These are phyloP conservation scores for Lasioglossum figueresi DNA, from an alignment of 2,888 invertebrate genomes.

Conservation along the genomic window DNA sequence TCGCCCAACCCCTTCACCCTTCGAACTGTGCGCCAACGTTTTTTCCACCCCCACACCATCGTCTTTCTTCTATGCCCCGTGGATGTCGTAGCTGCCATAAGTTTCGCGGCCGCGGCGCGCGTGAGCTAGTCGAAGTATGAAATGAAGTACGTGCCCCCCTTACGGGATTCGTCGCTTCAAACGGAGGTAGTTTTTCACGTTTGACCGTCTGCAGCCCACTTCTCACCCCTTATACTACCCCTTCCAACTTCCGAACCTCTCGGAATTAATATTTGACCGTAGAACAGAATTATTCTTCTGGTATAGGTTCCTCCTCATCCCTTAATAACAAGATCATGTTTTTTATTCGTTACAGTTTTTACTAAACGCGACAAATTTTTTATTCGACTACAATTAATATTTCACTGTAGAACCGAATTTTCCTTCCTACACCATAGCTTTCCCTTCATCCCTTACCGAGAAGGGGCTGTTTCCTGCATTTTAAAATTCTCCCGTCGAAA, in stretches of 20 bases:
- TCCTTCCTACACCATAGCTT: neutral
- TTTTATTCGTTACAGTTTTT: neutral
- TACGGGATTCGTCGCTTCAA: conserved; percentile 30
- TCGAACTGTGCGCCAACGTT: conserved; percentile 4
- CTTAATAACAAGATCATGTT: neutral
- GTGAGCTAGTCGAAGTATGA: conserved; percentile 67
- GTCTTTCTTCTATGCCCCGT: conserved; percentile 26
- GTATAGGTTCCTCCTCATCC: neutral
- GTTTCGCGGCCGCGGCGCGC: conserved; percentile 52
- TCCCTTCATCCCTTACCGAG: no score
- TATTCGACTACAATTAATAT: neutral
- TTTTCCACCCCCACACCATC: neutral
- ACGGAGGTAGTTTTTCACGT: conserved; percentile 5
- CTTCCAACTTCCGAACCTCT: neutral
- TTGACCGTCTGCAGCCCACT: conserved; percentile 5
- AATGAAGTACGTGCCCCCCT: conserved; percentile 69
- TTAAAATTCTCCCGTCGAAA: no score
- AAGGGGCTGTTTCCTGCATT: no score
- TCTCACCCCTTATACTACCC: neutral
- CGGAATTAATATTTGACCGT: neutral
- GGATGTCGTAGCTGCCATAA: conserved; percentile 50
- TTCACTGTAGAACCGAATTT: neutral
- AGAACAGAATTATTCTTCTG: neutral
- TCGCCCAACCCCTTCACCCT: neutral
- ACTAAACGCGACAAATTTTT: neutral